Evolutionary conservation across 2,888 invertebrate species (phyloP).

Genomic region (Amiota minor): DNA sequence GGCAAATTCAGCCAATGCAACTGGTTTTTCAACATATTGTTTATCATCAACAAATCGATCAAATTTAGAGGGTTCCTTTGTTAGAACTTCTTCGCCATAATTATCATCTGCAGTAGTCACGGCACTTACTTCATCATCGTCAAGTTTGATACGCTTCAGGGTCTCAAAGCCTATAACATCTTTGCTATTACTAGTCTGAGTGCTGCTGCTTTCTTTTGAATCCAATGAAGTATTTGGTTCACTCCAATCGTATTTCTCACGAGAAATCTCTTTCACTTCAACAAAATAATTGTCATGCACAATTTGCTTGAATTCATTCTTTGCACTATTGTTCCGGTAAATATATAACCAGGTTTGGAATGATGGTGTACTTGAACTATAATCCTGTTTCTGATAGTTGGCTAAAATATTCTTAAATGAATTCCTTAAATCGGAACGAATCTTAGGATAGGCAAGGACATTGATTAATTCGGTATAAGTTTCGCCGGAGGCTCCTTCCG

Average conservation of each 20-base stretch:
- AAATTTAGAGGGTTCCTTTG: slow-evolving; percentile 71
- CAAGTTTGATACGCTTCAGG: slow-evolving; percentile 68
- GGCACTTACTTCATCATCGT: slow-evolving; percentile 49
- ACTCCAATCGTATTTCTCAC: slow-evolving; percentile 65
- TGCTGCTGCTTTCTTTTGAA: slow-evolving; percentile 42
- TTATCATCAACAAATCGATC: slow-evolving; percentile 73
- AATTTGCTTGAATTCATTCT: slow-evolving; percentile 77
- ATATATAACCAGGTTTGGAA: slow-evolving; percentile 81
- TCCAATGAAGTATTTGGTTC: slow-evolving; percentile 60
- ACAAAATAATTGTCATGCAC: slow-evolving; percentile 78
- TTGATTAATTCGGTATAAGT: slow-evolving; percentile 77
- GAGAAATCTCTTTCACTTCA: slow-evolving; percentile 76
- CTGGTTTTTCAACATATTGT: slow-evolving; percentile 73
- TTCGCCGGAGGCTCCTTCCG: slow-evolving; percentile 78
- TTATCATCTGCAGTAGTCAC: slow-evolving; percentile 49
- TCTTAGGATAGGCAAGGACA: slow-evolving; percentile 76
- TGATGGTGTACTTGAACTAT: slow-evolving; percentile 73
- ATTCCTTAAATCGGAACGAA: slow-evolving; percentile 65
- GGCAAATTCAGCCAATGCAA: slow-evolving; percentile 69
- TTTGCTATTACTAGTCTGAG: slow-evolving; percentile 68
- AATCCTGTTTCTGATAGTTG: slow-evolving; percentile 59
- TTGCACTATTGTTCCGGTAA: slow-evolving; percentile 79
- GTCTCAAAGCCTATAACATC: slow-evolving; percentile 73
- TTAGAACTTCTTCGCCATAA: slow-evolving; percentile 60
- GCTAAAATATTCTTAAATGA: slow-evolving; percentile 61